Conservation (phyloP, 2,797 vertebrate genomes). For the Gymnopithys bicolor region DNA sequence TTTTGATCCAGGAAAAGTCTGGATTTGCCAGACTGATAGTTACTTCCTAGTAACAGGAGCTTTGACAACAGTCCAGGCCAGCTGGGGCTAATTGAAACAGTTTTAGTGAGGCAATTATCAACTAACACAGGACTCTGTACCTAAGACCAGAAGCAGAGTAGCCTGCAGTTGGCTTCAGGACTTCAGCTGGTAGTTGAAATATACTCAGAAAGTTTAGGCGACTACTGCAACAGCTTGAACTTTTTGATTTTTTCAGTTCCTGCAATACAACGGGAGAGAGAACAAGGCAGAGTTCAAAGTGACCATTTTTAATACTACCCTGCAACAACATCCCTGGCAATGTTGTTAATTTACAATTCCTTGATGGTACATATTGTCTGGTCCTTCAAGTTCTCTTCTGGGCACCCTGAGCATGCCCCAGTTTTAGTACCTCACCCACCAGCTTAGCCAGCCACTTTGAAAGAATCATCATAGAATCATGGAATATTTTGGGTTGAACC, state of each 20-base stretch:
- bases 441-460: background rate
- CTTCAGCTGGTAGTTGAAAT: background rate
- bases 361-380: background rate
- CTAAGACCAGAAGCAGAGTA: background rate
- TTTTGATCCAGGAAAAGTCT: background rate
- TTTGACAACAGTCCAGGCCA: background rate
- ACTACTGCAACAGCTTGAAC: background rate
- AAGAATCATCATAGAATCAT: background rate
- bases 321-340: background rate
- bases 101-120: background rate
- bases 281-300: background rate
- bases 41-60: background rate
- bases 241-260: background rate
- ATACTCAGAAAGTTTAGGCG: background rate
- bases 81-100: background rate
- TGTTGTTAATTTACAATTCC: background rate
- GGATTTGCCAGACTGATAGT: background rate
- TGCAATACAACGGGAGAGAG: background rate
- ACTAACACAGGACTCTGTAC: background rate
- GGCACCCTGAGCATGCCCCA: background rate
- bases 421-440: background rate
- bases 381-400: background rate
- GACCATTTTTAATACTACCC: background rate
- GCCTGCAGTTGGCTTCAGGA: background rate
- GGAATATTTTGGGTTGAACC: background rate